A percentile compares a stretch with the other conserved stretches of the same genome.
These are phyloP conservation scores for Pangasius macronema DNA, from an alignment of 2,797 vertebrate species.

Conservation along the genomic window DNA sequence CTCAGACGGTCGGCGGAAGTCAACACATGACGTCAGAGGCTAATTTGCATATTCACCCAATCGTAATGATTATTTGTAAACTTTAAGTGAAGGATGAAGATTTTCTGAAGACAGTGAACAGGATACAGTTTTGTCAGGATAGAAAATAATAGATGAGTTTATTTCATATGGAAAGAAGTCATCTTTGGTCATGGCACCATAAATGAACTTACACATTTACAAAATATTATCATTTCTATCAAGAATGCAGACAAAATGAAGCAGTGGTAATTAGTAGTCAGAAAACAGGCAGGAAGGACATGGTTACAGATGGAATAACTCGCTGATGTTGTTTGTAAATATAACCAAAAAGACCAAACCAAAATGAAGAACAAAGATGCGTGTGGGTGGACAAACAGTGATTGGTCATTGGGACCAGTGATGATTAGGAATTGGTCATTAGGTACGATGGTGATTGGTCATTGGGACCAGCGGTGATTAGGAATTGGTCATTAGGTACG, in stretches of 20 bases:
- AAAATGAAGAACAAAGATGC: neutral
- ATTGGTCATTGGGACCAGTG: neutral
- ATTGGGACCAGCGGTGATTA: neutral
- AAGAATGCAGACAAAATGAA: neutral
- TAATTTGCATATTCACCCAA: neutral
- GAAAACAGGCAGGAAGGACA: neutral
- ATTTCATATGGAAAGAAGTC: neutral
- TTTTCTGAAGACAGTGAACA: neutral
- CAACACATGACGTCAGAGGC: neutral
- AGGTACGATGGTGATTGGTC: too few relatives aligned
- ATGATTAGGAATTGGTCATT: neutral
- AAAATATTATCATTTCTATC: neutral
- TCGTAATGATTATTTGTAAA: neutral
- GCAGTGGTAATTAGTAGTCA: neutral
- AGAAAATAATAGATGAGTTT: neutral
- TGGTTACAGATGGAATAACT: neutral
- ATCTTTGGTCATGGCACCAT: neutral
- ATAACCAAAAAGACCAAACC: neutral
- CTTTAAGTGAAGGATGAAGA: neutral
- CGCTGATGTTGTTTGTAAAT: neutral
- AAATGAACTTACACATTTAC: neutral
- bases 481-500: neutral
- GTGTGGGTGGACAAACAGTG: neutral
- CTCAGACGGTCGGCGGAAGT: neutral
- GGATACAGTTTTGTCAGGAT: neutral